These are phyloP conservation scores for Tiliacea aurago DNA, from an alignment of 2,888 invertebrate species.

Conservation along the genomic window DNA sequence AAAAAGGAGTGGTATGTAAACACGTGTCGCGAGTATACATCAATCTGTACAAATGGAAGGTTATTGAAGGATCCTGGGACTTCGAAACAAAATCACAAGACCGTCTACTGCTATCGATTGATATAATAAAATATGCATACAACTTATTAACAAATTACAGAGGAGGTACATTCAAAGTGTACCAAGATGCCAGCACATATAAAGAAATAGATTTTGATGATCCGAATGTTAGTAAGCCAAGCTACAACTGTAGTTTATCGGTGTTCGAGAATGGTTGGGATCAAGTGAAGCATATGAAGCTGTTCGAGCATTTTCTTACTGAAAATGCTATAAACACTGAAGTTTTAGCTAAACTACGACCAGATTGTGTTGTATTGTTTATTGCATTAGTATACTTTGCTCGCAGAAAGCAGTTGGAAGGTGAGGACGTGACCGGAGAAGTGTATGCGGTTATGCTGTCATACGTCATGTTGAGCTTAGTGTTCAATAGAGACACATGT, in stretches of 20 bases:
- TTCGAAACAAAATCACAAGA: constrained; percentile 9
- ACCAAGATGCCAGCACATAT: constrained; percentile 10
- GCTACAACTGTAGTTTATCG: constrained; percentile 57
- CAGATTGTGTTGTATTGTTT: constrained; percentile 67
- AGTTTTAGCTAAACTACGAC: constrained; percentile 58
- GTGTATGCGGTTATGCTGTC: constrained; percentile 69
- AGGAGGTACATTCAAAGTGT: constrained; percentile 36
- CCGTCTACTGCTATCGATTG: constrained; percentile 63
- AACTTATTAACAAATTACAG: constrained; percentile 71
- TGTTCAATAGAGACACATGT: constrained; percentile 41
- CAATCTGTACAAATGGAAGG: constrained; percentile 49
- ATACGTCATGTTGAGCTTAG: constrained; percentile 65
- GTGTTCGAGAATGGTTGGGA: constrained; percentile 76
- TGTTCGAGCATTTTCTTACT: constrained; percentile 57
- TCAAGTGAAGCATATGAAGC: constrained; percentile 27
- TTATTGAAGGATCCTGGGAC: constrained; percentile 29
- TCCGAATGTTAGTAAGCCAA: constrained; percentile 56
- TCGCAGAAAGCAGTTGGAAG: constrained; percentile 54
- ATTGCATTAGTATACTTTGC: constrained; percentile 70
- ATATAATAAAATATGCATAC: constrained; percentile 72
- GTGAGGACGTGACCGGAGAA: constrained; percentile 48
- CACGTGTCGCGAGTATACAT: constrained; percentile 44
- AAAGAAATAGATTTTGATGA: constrained; percentile 21
- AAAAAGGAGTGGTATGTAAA: constrained; percentile 55
- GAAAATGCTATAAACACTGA: constrained; percentile 50